Conservation (phyloP, 2,113 vertebrate genomes). For the Ctenodactylus gundi region DNA sequence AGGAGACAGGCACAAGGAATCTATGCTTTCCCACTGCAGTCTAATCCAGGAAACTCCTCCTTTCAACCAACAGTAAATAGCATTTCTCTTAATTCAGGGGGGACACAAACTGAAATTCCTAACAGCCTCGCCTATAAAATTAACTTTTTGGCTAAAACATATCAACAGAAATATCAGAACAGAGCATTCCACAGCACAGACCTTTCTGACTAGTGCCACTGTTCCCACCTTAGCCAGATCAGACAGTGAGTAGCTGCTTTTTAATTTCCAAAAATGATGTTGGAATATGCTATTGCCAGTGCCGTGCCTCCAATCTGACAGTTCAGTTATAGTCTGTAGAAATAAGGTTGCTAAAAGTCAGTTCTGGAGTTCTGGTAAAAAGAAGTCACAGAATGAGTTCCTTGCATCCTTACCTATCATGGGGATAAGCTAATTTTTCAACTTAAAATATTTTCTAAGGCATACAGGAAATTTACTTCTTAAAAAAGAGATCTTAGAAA, state of each 20-base stretch:
- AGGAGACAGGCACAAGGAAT: rapidly evolving
- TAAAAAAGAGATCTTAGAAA: slow-evolving; percentile 10
- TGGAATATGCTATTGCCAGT: not conserved
- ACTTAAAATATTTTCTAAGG: not conserved
- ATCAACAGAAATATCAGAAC: not conserved
- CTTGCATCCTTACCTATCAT: rapidly evolving
- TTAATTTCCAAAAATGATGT: not conserved
- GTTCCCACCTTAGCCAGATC: not conserved
- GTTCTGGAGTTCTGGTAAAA: not conserved
- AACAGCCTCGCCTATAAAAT: not conserved
- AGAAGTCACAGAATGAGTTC: not conserved
- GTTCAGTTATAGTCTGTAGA: not conserved
- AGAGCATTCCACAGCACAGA: rapidly evolving
- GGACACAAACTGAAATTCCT: not conserved
- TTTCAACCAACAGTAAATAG: not conserved
- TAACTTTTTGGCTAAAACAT: not conserved
- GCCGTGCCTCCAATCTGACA: not conserved
- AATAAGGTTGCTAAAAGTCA: not conserved
- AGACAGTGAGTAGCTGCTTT: not conserved
- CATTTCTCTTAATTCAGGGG: not conserved
- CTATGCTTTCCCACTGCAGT: not conserved
- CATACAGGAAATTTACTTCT: not conserved
- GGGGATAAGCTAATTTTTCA: not conserved
- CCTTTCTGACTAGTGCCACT: too few species aligned
- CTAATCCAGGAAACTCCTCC: not conserved